Evolutionary conservation across 2,888 invertebrate genomes (phyloP).

Genomic region (Nomada fucata): DNA sequence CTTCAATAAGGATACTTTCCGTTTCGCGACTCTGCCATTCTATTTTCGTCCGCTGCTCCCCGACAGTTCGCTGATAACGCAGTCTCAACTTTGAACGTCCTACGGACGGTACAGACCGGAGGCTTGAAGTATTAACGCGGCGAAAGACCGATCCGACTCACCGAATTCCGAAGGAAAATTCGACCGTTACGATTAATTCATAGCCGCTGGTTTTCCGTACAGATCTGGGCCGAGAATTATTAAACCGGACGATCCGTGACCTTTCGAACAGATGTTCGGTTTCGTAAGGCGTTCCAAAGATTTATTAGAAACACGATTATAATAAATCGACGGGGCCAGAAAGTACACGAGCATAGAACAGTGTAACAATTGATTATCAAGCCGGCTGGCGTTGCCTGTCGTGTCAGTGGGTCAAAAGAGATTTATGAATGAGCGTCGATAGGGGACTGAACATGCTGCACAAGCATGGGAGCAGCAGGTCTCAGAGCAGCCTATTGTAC

Average conservation of each 20-base stretch:
- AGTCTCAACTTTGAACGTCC: neutral
- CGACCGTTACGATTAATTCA: neutral
- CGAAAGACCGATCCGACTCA: slow-evolving; percentile 10
- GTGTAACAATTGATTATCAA: slow-evolving; percentile 3
- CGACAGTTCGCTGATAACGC: neutral
- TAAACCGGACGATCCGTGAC: no score
- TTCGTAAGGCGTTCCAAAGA: no score
- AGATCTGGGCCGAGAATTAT: no score
- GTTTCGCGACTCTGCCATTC: neutral
- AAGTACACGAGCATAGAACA: neutral
- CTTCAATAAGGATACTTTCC: neutral
- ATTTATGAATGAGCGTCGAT: slow-evolving; percentile 76
- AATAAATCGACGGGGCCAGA: no score
- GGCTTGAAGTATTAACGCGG: neutral
- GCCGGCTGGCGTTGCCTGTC: neutral
- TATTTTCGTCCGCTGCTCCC: neutral
- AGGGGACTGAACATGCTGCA: slow-evolving; percentile 73
- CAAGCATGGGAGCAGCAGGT: slow-evolving; percentile 63
- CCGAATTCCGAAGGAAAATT: neutral
- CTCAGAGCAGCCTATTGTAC: slow-evolving; percentile 48
- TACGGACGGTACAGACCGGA: neutral
- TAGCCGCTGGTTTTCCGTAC: neutral
- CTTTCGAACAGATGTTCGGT: no score
- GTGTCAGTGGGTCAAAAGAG: slow-evolving; percentile 4
- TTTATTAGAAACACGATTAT: no score